Conservation (phyloP, 2,797 vertebrate genomes). For the Ispidina lecontei region DNA sequence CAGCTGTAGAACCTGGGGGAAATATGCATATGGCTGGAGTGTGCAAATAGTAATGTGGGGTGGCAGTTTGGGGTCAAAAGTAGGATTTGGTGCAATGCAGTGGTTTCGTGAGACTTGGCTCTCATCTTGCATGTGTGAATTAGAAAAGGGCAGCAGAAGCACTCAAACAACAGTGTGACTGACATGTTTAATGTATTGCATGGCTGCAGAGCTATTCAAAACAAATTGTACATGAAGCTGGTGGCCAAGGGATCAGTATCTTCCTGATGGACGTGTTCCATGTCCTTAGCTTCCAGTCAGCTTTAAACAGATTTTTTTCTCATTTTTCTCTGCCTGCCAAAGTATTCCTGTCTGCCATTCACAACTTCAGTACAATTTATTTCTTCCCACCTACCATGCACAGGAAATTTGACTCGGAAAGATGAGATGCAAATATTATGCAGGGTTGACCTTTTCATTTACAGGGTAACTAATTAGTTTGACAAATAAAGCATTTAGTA, state of each 20-base stretch:
- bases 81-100: not conserved
- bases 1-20: not conserved
- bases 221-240: not conserved
- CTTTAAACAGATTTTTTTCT: not conserved
- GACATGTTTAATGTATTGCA: not conserved
- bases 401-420: constrained; percentile 39
- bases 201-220: not conserved
- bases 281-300: not conserved
- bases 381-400: constrained; percentile 33
- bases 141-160: not conserved
- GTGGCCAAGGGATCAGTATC: not conserved
- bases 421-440: constrained; percentile 63
- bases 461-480: constrained; percentile 57
- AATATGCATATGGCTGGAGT: not conserved
- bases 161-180: not conserved
- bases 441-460: constrained; percentile 64
- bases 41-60: not conserved
- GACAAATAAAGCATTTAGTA: constrained; percentile 39
- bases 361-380: constrained; percentile 7
- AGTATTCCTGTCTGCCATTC: not conserved
- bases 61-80: not conserved
- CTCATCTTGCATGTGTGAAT: not conserved
- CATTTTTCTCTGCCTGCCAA: not conserved
- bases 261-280: not conserved
- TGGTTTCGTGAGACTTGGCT: not conserved